Percentiles rank a stretch among this genome's conserved stretches.
Evolutionary conservation across 2,797 vertebrate species (phyloP).

Genomic region (Euthynnus affinis): DNA sequence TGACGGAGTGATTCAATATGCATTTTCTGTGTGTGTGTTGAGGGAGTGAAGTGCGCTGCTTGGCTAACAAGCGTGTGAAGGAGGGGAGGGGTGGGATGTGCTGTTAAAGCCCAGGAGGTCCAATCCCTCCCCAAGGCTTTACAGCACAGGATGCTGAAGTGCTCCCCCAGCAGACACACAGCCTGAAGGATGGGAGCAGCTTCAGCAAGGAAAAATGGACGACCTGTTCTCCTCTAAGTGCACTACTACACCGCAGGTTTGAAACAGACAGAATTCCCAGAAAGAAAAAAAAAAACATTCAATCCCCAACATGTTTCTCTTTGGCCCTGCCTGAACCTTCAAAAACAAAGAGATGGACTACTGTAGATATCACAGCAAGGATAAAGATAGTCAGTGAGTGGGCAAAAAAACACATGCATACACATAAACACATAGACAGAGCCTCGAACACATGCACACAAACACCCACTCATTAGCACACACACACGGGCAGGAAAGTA

Average conservation of each 20-base stretch:
- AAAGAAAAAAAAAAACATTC: constrained; percentile 19
- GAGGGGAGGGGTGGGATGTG: constrained; percentile 32
- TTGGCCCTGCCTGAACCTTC: constrained; percentile 46
- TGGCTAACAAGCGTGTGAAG: constrained; percentile 45
- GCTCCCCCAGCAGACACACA: constrained; percentile 25
- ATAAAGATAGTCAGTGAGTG: constrained; percentile 77
- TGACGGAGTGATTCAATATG: constrained; percentile 38
- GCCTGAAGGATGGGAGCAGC: constrained; percentile 2
- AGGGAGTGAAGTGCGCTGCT: constrained; percentile 31
- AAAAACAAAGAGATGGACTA: constrained; percentile 34
- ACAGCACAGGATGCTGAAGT: constrained; percentile 41
- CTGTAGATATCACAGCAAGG: constrained; percentile 48
- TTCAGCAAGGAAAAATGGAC: not conserved
- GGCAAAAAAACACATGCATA: constrained; percentile 67
- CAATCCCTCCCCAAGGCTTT: constrained; percentile 40
- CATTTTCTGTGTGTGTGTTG: constrained; percentile 23
- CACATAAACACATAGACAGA: constrained; percentile 35
- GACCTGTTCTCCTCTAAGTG: not conserved
- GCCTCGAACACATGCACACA: not conserved
- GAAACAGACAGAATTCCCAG: constrained; percentile 27
- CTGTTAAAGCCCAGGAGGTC: constrained; percentile 51
- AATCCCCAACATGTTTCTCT: constrained; percentile 34
- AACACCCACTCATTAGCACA: not conserved
- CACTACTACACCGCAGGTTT: not conserved
- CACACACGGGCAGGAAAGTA: constrained; percentile 9